These are phyloP conservation scores for Trichopria drosophilae DNA, from an alignment of 2,888 invertebrate species.

Conservation along the genomic window DNA sequence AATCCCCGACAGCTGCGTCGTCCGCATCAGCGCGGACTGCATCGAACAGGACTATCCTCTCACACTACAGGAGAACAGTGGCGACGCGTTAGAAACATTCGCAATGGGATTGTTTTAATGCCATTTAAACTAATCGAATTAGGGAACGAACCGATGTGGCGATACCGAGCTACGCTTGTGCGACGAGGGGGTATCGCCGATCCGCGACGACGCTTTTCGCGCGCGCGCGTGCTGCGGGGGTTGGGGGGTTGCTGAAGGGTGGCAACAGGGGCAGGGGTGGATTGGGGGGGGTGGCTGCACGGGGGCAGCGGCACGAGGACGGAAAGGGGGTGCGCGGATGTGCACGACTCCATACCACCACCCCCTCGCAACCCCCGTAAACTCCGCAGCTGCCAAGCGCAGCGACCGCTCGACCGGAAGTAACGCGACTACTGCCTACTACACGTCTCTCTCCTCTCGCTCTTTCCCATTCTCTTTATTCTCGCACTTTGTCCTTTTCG, in stretches of 20 bases:
- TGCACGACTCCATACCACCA: slow-evolving; percentile 35
- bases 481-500: slow-evolving; percentile 19
- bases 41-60: background rate
- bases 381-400: slow-evolving; percentile 58
- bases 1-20: slow-evolving; percentile 27
- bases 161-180: slow-evolving; percentile 51
- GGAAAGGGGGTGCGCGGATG: slow-evolving; percentile 51
- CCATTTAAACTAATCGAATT: slow-evolving; percentile 66
- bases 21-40: slow-evolving; percentile 17
- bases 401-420: slow-evolving; percentile 57
- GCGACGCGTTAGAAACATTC: slow-evolving; percentile 47
- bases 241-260: slow-evolving; percentile 31
- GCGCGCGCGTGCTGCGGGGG: too few relatives aligned
- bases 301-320: slow-evolving; percentile 35
- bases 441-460: slow-evolving; percentile 48
- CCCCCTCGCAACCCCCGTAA: slow-evolving; percentile 47
- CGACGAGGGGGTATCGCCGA: slow-evolving; percentile 45
- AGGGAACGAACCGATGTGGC: slow-evolving; percentile 57
- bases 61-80: slow-evolving; percentile 6
- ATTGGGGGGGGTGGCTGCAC: slow-evolving; percentile 31
- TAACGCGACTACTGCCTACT: slow-evolving; percentile 59
- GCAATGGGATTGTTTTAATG: slow-evolving; percentile 66
- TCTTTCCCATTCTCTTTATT: slow-evolving; percentile 31
- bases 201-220: too few relatives aligned
- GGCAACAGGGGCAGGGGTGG: slow-evolving; percentile 17